Evolutionary conservation across 1,140 invertebrate species (phyloP).

Genomic region (Hydropsyche tenuis): DNA sequence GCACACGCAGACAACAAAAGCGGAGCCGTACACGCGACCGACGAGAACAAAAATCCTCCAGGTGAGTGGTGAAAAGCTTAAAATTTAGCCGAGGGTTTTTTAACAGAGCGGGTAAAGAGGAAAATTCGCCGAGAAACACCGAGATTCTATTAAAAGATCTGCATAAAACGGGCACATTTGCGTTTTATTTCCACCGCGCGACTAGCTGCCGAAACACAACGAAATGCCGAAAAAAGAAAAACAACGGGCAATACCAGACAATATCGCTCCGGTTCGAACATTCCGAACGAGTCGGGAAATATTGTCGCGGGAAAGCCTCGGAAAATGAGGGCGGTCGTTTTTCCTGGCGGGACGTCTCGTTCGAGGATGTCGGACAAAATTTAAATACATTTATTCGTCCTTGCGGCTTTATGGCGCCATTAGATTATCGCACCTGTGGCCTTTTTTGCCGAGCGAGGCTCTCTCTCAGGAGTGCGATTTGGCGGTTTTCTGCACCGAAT

Average conservation of each 20-base stretch:
- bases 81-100: slow-evolving; percentile 8
- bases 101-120: not conserved
- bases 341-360: no score
- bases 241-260: slow-evolving; percentile 1
- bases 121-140: slow-evolving; percentile 14
- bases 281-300: no score
- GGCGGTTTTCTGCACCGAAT: slow-evolving; percentile 5
- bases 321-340: no score
- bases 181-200: slow-evolving; percentile 7
- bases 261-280: not conserved
- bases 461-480: not conserved
- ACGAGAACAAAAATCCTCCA: slow-evolving; percentile 5
- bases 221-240: not conserved
- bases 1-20: slow-evolving; percentile 9
- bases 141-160: slow-evolving; percentile 30
- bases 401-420: slow-evolving; percentile 12
- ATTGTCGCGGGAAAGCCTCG: no score
- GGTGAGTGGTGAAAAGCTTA: slow-evolving; percentile 3
- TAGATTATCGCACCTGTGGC: slow-evolving; percentile 25
- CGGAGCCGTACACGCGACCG: slow-evolving; percentile 11
- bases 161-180: slow-evolving; percentile 15
- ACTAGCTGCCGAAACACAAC: not conserved
- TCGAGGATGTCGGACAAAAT: not conserved
- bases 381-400: slow-evolving; percentile 12
- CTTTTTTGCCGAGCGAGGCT: not conserved